phyloP scores from a whole-genome alignment of 2,113 vertebrate genomes.

The Naja naja region DNA sequence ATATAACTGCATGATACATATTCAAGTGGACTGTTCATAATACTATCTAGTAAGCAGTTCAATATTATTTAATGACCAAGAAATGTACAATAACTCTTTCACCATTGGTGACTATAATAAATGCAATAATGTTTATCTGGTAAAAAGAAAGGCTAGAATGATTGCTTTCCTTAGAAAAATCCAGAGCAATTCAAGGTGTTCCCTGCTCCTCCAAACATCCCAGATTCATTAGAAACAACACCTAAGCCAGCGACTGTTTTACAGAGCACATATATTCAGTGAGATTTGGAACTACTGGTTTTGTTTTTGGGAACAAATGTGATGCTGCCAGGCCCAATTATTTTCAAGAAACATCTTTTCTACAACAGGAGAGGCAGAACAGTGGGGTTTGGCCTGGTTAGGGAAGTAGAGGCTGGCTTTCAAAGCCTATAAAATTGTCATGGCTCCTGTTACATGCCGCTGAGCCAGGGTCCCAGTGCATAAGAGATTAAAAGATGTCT shows the following conservation, averaged over 20 bases:
- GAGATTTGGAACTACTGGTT: constrained; percentile 59
- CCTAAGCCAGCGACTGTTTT: constrained; percentile 67
- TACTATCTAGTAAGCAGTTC: background rate
- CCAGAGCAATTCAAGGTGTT: background rate
- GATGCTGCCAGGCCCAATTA: constrained; percentile 75
- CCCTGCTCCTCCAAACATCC: constrained; percentile 34
- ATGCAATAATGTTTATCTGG: background rate
- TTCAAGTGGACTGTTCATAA: background rate
- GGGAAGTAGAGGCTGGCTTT: constrained; percentile 38
- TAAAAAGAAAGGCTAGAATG: constrained; percentile 25
- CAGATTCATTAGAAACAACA: constrained; percentile 70
- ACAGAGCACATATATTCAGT: constrained; percentile 47
- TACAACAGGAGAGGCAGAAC: constrained; percentile 64
- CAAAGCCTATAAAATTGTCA: constrained; percentile 48
- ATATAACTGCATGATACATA: background rate
- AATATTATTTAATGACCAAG: background rate
- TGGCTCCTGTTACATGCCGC: constrained; percentile 26
- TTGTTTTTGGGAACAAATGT: constrained; percentile 58
- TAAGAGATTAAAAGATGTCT: constrained; percentile 22
- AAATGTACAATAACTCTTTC: background rate
- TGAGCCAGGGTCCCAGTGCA: background rate
- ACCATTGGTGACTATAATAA: background rate
- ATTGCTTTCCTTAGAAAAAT: background rate
- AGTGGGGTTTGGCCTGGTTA: constrained; percentile 63
- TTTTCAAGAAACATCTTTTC: constrained; percentile 74